Evolutionary conservation across 2,113 vertebrate genomes (phyloP).

Genomic region (Bubo scandiacus): DNA sequence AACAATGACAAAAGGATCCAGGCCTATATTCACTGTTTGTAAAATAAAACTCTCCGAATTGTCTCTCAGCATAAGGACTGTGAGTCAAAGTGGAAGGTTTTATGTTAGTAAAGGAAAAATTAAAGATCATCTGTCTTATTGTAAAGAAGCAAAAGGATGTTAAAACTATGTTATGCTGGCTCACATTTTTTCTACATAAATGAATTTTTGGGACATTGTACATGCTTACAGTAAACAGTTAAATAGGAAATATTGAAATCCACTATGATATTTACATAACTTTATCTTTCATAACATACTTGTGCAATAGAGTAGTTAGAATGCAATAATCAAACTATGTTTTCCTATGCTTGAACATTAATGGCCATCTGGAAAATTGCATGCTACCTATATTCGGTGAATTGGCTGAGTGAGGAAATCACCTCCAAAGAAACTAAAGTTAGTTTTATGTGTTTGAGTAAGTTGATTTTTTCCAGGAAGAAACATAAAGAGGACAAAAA

Average conservation of each 20-base stretch:
- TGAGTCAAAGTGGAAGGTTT: not conserved
- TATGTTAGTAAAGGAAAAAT: not conserved
- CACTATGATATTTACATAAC: not conserved
- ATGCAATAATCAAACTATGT: not conserved
- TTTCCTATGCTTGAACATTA: not conserved
- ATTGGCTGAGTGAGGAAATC: not conserved
- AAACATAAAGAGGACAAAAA: not conserved
- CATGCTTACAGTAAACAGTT: not conserved
- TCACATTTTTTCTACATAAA: not conserved
- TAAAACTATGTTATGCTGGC: not conserved
- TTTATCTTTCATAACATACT: not conserved
- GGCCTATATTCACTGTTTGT: not conserved
- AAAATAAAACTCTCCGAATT: not conserved
- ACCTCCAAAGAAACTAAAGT: not conserved
- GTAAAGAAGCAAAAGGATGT: not conserved
- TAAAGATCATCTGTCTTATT: not conserved
- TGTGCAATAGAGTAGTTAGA: not conserved
- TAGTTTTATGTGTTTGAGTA: not conserved
- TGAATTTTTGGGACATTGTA: not conserved
- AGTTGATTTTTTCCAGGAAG: not conserved
- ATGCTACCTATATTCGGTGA: not conserved
- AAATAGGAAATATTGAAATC: slow-evolving; percentile 31
- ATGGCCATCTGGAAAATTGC: not conserved
- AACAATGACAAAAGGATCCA: not conserved
- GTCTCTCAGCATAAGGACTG: not conserved